These are phyloP conservation scores for Beris morrisii DNA, from an alignment of 2,888 invertebrate species.

Conservation along the genomic window DNA sequence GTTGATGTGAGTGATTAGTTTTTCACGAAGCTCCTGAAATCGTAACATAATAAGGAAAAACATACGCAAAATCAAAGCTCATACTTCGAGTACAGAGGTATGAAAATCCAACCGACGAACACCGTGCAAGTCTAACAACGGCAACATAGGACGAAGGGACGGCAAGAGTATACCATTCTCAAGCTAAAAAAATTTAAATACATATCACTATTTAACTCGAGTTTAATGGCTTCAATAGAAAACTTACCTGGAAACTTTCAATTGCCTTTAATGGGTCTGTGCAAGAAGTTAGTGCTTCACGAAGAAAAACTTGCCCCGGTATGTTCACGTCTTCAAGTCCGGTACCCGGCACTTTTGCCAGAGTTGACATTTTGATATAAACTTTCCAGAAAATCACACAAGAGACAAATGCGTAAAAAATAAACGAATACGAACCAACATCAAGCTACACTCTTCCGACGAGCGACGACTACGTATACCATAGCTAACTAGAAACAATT, in stretches of 20 bases:
- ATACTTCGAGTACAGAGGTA: constrained; percentile 79
- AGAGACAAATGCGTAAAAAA: no score
- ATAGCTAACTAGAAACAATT: no score
- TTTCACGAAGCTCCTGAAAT: constrained; percentile 65
- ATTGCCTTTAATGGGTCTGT: constrained; percentile 97
- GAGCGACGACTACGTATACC: no score
- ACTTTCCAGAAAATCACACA: neutral
- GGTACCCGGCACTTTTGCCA: constrained; percentile 58
- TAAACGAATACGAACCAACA: no score
- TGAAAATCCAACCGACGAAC: constrained; percentile 93
- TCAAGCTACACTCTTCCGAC: no score
- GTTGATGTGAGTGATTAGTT: constrained; percentile 77
- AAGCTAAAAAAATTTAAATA: constrained; percentile 58
- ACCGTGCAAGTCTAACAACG: constrained; percentile 90
- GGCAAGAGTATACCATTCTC: constrained; percentile 91
- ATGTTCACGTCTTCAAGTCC: constrained; percentile 84
- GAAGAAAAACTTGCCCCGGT: constrained; percentile 81
- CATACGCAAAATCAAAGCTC: constrained; percentile 13
- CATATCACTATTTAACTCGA: constrained; percentile 17
- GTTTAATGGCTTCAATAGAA: constrained; percentile 24
- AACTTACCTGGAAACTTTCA: constrained; percentile 86
- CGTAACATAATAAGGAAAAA: constrained; percentile 21
- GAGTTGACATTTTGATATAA: constrained; percentile 47
- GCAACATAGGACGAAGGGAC: constrained; percentile 91
- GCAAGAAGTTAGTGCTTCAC: constrained; percentile 91